These are phyloP conservation scores for Actinernus sp. DNA, from an alignment of 92 coral and sea anemone species.

Conservation along the genomic window DNA sequence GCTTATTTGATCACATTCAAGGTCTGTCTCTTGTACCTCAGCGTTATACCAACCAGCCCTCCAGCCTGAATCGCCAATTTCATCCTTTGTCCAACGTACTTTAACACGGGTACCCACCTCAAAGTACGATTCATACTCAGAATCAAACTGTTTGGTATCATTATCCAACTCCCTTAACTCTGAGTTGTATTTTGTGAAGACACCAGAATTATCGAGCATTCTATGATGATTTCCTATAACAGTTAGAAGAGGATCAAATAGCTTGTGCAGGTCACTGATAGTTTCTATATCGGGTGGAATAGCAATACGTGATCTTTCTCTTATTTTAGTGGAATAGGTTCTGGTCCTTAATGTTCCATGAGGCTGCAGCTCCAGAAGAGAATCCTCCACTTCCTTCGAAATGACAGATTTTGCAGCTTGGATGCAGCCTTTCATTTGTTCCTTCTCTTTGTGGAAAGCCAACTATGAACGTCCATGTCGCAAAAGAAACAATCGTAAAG, in stretches of 20 bases:
- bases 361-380: neutral
- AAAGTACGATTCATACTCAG: neutral
- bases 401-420: neutral
- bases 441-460: slow-evolving; percentile 5
- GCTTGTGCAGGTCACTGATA: neutral
- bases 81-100: neutral
- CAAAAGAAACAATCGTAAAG: slow-evolving; percentile 36
- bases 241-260: neutral
- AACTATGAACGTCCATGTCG: slow-evolving; percentile 30
- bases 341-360: too few relatives aligned
- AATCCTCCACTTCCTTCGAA: neutral
- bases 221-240: neutral
- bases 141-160: neutral
- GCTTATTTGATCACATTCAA: neutral
- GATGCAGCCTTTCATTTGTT: neutral
- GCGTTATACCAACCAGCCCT: neutral
- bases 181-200: too few relatives aligned
- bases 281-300: neutral
- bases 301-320: neutral
- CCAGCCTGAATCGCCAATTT: neutral
- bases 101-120: neutral
- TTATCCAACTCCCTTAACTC: neutral
- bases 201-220: too few relatives aligned
- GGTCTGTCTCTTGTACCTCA: neutral
- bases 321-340: neutral